phyloP scores from a whole-genome alignment of 2,113 vertebrate genomes.

The Spea multiplicata region DNA sequence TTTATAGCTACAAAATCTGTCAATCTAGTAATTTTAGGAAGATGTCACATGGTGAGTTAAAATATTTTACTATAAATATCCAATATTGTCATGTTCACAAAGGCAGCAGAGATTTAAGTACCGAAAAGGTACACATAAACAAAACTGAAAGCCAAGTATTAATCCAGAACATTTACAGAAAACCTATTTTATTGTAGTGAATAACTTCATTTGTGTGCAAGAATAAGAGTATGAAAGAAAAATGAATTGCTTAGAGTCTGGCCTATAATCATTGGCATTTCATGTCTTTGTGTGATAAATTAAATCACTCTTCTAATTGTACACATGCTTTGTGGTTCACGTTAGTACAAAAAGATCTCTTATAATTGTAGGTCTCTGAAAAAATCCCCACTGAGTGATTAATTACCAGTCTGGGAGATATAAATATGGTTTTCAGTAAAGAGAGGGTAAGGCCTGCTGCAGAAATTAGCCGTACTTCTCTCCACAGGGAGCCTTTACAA shows the following conservation, averaged over 20 bases:
- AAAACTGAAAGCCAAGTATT: no score
- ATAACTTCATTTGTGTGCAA: no score
- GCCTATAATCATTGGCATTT: conserved; percentile 61
- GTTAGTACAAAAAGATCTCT: conserved; percentile 74
- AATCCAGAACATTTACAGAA: no score
- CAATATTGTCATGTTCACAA: no score
- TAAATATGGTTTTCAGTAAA: conserved; percentile 75
- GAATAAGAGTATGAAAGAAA: neutral
- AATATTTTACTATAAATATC: no score
- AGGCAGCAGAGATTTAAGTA: no score
- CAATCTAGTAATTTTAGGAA: no score
- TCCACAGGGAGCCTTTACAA: conserved; percentile 63
- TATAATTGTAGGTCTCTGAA: conserved; percentile 62
- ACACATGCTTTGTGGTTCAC: conserved; percentile 72
- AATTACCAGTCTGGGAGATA: conserved; percentile 81
- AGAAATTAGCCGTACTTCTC: conserved; percentile 62
- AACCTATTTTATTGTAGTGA: no score
- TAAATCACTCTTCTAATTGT: conserved; percentile 78
- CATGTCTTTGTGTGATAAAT: conserved; percentile 69
- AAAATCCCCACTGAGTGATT: conserved; percentile 71
- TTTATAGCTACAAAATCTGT: no score
- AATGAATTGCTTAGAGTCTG: neutral
- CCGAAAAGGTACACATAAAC: no score
- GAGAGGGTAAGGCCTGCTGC: conserved; percentile 63
- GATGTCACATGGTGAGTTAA: no score